Evolutionary conservation across 2,797 vertebrate genomes (phyloP), one percentile per base, ranked within the genome.

Genomic region (Chloroceryle inda): DNA sequence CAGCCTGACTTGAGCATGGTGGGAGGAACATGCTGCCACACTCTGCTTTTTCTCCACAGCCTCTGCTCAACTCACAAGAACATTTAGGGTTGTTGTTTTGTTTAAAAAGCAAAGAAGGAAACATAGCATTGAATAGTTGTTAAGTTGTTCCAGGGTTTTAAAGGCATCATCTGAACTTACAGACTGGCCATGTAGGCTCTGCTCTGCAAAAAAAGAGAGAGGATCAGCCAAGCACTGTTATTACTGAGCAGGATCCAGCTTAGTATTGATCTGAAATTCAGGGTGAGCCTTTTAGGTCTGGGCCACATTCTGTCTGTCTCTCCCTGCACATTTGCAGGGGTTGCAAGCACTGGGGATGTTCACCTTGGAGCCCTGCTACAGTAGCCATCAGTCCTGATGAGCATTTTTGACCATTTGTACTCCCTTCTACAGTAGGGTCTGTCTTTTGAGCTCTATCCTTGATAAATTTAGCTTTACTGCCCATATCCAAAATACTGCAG

Each of bases 11-110:
- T 85, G 71, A 81, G 75, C 4, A 1, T 73, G 64, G 85, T 95
- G 90, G 93, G 93, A 91, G 77, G 80, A 95, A 89, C 68, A 85
- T 50, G 71, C 83, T 94, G 89, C 93, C 61, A 71, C 88, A 33
- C 74, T 11, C 1, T 19, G 9, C 76, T 95, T 95, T 90, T 61
- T 74, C 67, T 89, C 77, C 47, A 27, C 71, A 87, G 45, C 56
- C 53, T 84, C 94, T 89, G 92, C 56, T 45, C 64, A 88, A 16
- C 71, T 88, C 37, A 29, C 1, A 85, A 61, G 73, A 93, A 89
- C 52, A 58, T 89, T 85, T 62, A 44, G 47, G 55, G 71, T 81
- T 88, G 56, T 75, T 88, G 31, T 61, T 94, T 93, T 75, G 37
- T 71, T 86, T 81, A 35, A 73, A 93, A 90, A 90, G 27, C 58